Percentiles rank a stretch among this genome's conserved stretches.
phyloP scores from a whole-genome alignment of 2,797 vertebrate species.

The Gouania willdenowi region DNA sequence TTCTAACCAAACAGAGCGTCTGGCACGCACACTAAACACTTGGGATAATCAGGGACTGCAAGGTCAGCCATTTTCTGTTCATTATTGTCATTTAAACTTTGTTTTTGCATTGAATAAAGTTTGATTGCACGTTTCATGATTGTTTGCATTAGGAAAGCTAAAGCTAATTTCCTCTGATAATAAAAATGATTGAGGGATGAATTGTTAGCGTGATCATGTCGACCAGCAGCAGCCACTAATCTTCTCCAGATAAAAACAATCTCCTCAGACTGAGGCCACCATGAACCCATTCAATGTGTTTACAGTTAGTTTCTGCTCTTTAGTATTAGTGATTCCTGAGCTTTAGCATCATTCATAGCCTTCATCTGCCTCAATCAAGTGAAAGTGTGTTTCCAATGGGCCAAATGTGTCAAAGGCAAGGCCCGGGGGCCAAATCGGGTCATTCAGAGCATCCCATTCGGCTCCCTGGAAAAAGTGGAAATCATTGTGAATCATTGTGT shows the following conservation, averaged over 20 bases:
- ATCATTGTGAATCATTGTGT: too few species aligned
- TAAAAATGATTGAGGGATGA: slow-evolving; percentile 36
- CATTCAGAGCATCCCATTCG: too few species aligned
- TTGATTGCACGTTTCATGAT: slow-evolving; percentile 22
- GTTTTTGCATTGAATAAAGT: slow-evolving; percentile 20
- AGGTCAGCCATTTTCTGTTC: slow-evolving; percentile 41
- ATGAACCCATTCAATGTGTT: slow-evolving; percentile 12
- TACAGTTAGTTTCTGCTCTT: too few species aligned
- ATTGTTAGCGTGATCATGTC: slow-evolving; percentile 48
- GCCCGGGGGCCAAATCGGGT: too few species aligned
- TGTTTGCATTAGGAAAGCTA: slow-evolving; percentile 32
- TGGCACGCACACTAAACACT: slow-evolving; percentile 47
- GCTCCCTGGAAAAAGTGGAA: too few species aligned
- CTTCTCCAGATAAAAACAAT: slow-evolving; percentile 78
- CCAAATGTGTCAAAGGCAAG: too few species aligned
- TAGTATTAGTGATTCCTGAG: too few species aligned
- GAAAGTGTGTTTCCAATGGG: too few species aligned
- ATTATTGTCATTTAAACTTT: slow-evolving; percentile 37
- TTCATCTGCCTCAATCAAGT: slow-evolving; percentile 14
- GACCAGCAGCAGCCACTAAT: slow-evolving; percentile 60
- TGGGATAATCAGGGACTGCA: slow-evolving; percentile 29
- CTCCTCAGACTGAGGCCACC: too few species aligned
- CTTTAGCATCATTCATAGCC: slow-evolving; percentile 10
- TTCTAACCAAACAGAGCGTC: slow-evolving; percentile 21
- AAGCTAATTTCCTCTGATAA: slow-evolving; percentile 44